phyloP scores from a whole-genome alignment of 2,113 vertebrate genomes.

The Siphamia tubifer region DNA sequence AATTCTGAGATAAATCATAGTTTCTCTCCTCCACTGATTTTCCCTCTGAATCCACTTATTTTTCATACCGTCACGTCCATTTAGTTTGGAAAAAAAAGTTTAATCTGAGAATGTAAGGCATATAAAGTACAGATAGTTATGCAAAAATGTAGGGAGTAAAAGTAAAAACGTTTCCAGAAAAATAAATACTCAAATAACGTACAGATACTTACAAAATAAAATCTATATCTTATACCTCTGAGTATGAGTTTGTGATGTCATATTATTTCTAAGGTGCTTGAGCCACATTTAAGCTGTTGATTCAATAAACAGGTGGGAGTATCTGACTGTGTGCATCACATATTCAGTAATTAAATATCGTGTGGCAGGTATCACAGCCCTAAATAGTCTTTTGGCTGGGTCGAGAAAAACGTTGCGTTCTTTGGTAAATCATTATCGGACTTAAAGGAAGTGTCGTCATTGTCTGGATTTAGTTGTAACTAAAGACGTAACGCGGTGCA shows the following conservation, averaged over 20 bases:
- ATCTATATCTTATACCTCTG: too few species aligned
- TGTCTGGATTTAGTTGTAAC: not conserved
- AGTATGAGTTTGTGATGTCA: not conserved
- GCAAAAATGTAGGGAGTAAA: too few species aligned
- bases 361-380: not conserved
- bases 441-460: not conserved
- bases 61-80: too few species aligned
- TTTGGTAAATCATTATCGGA: not conserved
- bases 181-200: too few species aligned
- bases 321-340: not conserved
- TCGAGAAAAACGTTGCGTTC: not conserved
- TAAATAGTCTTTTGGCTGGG: not conserved
- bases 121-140: too few species aligned
- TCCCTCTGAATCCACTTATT: too few species aligned
- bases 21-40: too few species aligned
- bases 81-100: too few species aligned
- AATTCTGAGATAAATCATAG: too few species aligned
- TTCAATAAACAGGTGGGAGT: conserved; percentile 16
- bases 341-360: conserved; percentile 12
- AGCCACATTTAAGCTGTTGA: conserved; percentile 5
- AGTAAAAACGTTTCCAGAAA: too few species aligned
- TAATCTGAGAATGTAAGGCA: too few species aligned
- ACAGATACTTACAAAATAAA: too few species aligned
- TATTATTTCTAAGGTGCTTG: not conserved
- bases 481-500: not conserved